Percentiles rank a stretch among this genome's conserved stretches.
These are phyloP conservation scores for Vulpes vulpes DNA, from an alignment of 2,113 vertebrate species.

Conservation along the genomic window DNA sequence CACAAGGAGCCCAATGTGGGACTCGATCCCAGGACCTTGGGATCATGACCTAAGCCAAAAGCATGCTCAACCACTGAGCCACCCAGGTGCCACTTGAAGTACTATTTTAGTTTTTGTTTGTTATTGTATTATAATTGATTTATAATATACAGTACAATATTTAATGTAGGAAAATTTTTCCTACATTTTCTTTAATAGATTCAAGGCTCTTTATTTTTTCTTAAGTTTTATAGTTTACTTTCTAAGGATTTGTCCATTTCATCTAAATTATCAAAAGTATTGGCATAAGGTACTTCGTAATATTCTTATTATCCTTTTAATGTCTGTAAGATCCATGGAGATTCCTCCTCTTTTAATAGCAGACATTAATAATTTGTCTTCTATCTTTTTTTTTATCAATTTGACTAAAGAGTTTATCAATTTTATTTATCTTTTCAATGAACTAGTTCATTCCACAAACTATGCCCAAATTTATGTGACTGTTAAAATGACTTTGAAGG, in stretches of 20 bases:
- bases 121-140: not conserved
- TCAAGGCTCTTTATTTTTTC: not conserved
- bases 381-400: not conserved
- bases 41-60: too few relatives aligned
- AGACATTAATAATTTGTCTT: not conserved
- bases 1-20: too few relatives aligned
- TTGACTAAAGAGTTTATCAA: not conserved
- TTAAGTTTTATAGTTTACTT: not conserved
- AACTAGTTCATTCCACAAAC: not conserved
- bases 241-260: not conserved
- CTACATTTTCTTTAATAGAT: not conserved
- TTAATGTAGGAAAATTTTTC: not conserved
- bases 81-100: not conserved
- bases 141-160: not conserved
- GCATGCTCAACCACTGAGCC: too few relatives aligned
- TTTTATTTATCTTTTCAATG: constrained; percentile 16
- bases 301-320: not conserved
- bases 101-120: not conserved
- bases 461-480: not conserved
- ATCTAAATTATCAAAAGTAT: not conserved
- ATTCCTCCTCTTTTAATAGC: not conserved
- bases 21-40: too few relatives aligned
- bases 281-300: not conserved
- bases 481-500: not conserved
- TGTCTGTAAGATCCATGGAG: not conserved